Evolutionary conservation across 2,888 invertebrate genomes (phyloP), one percentile per base, ranked within the genome.

Genomic region (Pasiphila rectangulata): DNA sequence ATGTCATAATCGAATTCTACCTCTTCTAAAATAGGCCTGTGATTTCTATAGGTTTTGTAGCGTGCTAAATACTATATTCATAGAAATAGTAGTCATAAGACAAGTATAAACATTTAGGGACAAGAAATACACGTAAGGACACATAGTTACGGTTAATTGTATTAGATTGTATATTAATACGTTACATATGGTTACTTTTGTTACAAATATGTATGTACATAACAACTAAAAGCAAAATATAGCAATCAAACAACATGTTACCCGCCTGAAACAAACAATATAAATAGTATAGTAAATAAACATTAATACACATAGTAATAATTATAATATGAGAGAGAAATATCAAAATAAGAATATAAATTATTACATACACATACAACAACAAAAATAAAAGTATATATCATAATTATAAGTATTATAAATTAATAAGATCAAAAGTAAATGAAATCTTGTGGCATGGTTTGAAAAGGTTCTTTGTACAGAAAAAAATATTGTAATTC

Each of bases 171-270:
- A 19, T 42, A 46, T 43, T 44, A 37, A 15, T 35, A 7, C 9
- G 17, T 46, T 46, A 46, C 27, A n/a, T 21, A 16, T 17, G 29
- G 39, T 43, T 27, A 17, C 35, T 13, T 43, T 52, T 43, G 46
- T 51, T 51, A 32, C 47, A 46, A 20, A 45, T 54, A 54, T 53
- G 52, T 47, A 59, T 46, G 59, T 45, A 52, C 45, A 38, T 61
- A 59, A 61, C 54, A 54, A 46, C 39, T 51, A 56, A 36, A 57
- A 56, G 57, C 32, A 37, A 43, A 32, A 44, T 43, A 39, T 57
- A 46, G 61, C 42, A 59, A 56, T 44, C 51, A 34, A 45, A 34
- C 0, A 35, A 19, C 39, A 48, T 54, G 45, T 57, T 58, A 67
- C 37, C 54, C 51, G 39, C 37, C 58, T 59, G 58, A 49, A 58